phyloP scores from a whole-genome alignment of 1,140 invertebrate genomes.

The Hycleus cichorii region DNA sequence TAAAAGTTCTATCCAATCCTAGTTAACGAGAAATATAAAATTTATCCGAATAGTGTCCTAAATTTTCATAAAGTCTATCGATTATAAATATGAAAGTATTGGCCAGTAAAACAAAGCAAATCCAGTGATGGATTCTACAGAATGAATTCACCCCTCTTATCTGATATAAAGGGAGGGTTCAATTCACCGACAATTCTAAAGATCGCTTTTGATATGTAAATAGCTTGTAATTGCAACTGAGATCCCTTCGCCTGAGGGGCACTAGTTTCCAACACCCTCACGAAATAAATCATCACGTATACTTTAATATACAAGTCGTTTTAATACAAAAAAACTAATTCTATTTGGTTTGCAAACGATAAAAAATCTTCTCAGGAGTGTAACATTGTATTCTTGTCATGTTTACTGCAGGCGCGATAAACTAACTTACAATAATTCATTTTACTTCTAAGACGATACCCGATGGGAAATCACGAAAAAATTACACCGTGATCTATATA shows the following conservation, averaged over 20 bases:
- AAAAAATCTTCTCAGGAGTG: background rate
- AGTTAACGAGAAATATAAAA: too few relatives aligned
- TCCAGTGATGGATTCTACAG: too few relatives aligned
- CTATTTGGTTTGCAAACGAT: too few relatives aligned
- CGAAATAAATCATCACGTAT: too few relatives aligned
- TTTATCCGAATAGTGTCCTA: too few relatives aligned
- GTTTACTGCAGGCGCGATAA: conserved; percentile 9
- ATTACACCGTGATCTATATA: conserved; percentile 8
- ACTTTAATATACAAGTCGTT: too few relatives aligned
- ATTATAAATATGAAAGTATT: too few relatives aligned
- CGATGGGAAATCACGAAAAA: conserved; percentile 14
- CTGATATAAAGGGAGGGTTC: conserved; percentile 10
- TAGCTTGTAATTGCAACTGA: conserved; percentile 15
- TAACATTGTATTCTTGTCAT: conserved; percentile 12
- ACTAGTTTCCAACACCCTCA: too few relatives aligned
- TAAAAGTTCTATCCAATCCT: too few relatives aligned
- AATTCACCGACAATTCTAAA: conserved; percentile 15
- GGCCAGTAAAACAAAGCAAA: too few relatives aligned
- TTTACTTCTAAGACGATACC: conserved; percentile 11
- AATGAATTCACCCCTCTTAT: background rate
- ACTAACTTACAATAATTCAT: conserved; percentile 15
- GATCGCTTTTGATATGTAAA: conserved; percentile 24
- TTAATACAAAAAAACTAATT: too few relatives aligned
- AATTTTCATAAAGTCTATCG: too few relatives aligned
- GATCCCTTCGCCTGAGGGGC: background rate